Percentiles rank a stretch among this genome's conserved stretches.
These are phyloP conservation scores for Epistrophella euchroma DNA, from an alignment of 2,888 invertebrate species.

Conservation along the genomic window DNA sequence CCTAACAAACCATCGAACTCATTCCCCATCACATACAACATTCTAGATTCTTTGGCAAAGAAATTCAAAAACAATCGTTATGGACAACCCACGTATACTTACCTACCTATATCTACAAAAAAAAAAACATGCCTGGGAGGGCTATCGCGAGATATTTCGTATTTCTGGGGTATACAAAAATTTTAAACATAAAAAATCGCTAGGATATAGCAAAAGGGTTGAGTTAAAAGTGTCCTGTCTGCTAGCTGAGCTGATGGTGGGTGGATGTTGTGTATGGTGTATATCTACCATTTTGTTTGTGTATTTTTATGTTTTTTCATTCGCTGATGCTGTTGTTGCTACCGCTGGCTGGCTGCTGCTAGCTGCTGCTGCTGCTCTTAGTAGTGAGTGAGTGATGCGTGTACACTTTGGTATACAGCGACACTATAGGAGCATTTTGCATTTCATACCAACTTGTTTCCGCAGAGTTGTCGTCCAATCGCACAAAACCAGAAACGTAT, in stretches of 20 bases:
- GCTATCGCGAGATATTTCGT: slow-evolving; percentile 57
- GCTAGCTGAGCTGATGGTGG: slow-evolving; percentile 32
- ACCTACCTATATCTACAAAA: background rate
- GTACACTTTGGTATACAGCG: slow-evolving; percentile 46
- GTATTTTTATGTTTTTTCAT: slow-evolving; percentile 64
- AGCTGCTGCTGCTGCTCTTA: background rate
- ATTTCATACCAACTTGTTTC: slow-evolving; percentile 56
- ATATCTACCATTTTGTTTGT: slow-evolving; percentile 73
- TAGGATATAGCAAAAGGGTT: slow-evolving; percentile 66
- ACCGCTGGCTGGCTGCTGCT: no score
- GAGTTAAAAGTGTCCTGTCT: slow-evolving; percentile 64
- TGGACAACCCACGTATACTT: slow-evolving; percentile 58
- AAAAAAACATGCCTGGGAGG: slow-evolving; percentile 59
- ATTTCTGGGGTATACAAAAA: slow-evolving; percentile 36
- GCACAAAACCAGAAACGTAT: slow-evolving; percentile 74
- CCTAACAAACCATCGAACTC: slow-evolving; percentile 23
- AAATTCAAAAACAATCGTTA: slow-evolving; percentile 71
- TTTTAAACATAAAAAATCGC: slow-evolving; percentile 30
- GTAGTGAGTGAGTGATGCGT: slow-evolving; percentile 71
- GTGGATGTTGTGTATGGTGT: slow-evolving; percentile 17
- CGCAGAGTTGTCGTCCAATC: slow-evolving; percentile 62
- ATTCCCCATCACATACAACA: slow-evolving; percentile 5
- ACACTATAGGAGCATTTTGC: slow-evolving; percentile 69
- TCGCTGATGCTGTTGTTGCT: slow-evolving; percentile 25
- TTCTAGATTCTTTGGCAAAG: slow-evolving; percentile 64